Evolutionary conservation across 2,797 vertebrate genomes (phyloP).

Genomic region (Malacoraja senta): DNA sequence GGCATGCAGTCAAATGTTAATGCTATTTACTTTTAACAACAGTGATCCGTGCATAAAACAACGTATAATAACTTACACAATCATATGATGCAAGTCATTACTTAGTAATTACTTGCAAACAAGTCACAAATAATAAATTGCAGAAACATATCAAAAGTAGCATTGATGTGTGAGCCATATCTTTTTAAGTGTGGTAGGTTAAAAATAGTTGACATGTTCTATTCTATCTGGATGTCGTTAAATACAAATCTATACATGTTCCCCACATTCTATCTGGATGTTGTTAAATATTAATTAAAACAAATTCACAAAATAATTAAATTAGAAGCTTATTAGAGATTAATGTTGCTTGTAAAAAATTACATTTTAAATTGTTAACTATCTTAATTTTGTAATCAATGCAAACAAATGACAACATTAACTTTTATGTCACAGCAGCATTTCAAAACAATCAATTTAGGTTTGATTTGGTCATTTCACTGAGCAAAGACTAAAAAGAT

Average conservation of each 20-base stretch:
- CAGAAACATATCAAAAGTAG: not conserved
- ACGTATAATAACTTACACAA: not conserved
- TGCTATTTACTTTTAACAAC: not conserved
- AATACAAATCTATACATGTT: too few relatives aligned
- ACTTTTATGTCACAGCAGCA: not conserved
- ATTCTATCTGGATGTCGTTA: not conserved
- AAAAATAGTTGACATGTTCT: not conserved
- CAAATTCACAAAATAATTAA: not conserved
- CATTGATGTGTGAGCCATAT: not conserved
- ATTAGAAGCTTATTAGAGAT: not conserved
- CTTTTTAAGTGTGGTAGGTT: not conserved
- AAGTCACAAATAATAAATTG: not conserved
- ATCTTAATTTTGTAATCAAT: not conserved
- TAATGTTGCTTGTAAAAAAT: not conserved
- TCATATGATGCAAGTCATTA: too few relatives aligned
- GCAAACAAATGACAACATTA: not conserved
- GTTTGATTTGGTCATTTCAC: not conserved
- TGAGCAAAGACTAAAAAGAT: not conserved
- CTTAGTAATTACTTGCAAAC: not conserved
- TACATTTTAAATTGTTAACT: not conserved
- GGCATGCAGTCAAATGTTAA: not conserved
- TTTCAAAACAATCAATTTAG: not conserved
- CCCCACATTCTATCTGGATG: not conserved
- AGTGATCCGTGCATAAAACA: not conserved
- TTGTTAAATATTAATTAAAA: constrained; percentile 6